Evolutionary conservation across 1,140 invertebrate species (phyloP), one percentile per base, ranked within the genome.

Genomic region (Campoletis sonorensis): DNA sequence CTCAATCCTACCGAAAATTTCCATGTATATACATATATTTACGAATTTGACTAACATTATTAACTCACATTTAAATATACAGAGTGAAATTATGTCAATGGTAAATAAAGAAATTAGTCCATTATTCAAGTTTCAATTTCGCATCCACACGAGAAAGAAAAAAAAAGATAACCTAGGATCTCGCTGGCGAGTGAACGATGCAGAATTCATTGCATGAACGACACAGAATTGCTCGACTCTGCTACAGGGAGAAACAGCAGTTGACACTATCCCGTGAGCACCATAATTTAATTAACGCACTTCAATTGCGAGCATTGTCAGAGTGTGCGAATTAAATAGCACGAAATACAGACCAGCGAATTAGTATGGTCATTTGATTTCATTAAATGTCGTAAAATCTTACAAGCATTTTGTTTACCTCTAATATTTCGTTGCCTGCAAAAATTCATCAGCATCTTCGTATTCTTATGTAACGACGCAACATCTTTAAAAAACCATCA

Each of bases 261-360:
- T 21, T 40, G 61, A 13, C 37, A 40, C 30, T 37, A 72, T 49
- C 33, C 70, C 40, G 70, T 72, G 70, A 49, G 70, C 37, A 49
- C 37, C n/a, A n/a, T 72, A 72, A 72, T 72, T 72, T 21, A 72
- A 72, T 72, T 72, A 72, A 37, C 70, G 70, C 70, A 40, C 40
- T 72, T 72, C 70, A 72, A 72, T 72, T 72, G 70, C 37, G 4
- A 72, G 0, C 23, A 64, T 26, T 23, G 23, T 11, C 68, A n/a
- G 4, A 21, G 70, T 21, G 33, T 72, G 70, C 70, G 40, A 72
- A 72, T 49, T 15, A 18, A 72, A 72, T 15, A 18, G 1, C 18
- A 51, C 51, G 27, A 64, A 64, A 64, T 33, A 33, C 30, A 33
- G 7, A 33, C 2, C 30, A 33, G 30, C 30, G 30, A 33, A 33